Evolutionary conservation across 2,797 vertebrate genomes (phyloP), one percentile per base, ranked within the genome.

Genomic region (Lacerta bilineata): DNA sequence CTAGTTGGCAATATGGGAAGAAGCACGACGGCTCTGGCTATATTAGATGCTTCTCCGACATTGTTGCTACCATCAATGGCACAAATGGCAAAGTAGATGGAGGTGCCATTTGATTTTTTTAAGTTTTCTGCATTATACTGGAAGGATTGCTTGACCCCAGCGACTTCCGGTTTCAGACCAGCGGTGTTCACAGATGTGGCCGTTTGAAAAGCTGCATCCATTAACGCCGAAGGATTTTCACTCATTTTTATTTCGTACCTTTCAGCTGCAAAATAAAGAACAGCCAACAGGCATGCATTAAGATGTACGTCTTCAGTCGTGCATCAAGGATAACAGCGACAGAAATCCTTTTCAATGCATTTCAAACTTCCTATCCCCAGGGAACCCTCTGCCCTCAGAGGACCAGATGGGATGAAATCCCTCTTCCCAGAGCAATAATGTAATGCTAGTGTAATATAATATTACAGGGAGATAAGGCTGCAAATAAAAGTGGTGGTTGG

Each of bases 201-300:
- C 10, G 0, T 59, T 33, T 87, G 78, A 91, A 97, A 97, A 84
- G 95, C 84, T 20, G 43, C 33, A n/a, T 94, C 23, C 92, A 79
- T 90, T 59, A 97, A 91, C 4, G 90, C 79, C 80, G 79, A 80
- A 77, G 93, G 87, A 82, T 78, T 83, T 50, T 88, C 50, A 85
- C 95, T 96, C 90, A 91, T 97, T 93, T 95, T 96, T 92, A 97
- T 94, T 85, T 96, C 89, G 77, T 97, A 97, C 27, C 69, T 85
- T 25, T 89, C 80, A 29, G 95, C 97, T 97, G 82, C 78, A 93
- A 95, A 92, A 92, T 80, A 91, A 69, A 83, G 23, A 68, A 6
- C 59, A 9, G 64, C 85, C 18, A 7, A 43, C 71, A 39, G 1
- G 8, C 5, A 77, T 82, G 66, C 55, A 50, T 81, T 86, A 88